A percentile compares a stretch with the other conserved stretches of the same genome.
These are phyloP conservation scores for Lasioglossum villosulum DNA, from an alignment of 2,888 invertebrate species.

Conservation along the genomic window DNA sequence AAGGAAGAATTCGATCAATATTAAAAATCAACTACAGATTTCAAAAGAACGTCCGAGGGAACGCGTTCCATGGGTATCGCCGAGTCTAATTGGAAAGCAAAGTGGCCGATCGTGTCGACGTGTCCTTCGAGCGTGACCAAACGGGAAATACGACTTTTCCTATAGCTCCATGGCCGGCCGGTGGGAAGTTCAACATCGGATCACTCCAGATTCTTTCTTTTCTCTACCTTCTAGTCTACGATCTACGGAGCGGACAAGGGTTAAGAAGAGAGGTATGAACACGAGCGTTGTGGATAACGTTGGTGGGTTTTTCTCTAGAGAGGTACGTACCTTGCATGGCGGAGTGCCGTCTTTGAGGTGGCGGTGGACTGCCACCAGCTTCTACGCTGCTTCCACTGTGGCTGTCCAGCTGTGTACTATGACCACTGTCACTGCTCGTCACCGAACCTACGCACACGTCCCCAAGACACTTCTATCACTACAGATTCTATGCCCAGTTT, in stretches of 20 bases:
- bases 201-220: conserved; percentile 55
- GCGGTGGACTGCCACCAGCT: conserved; percentile 85
- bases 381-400: conserved; percentile 87
- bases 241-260: conserved; percentile 65
- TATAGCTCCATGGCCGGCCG: neutral
- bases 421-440: conserved; percentile 96
- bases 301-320: conserved; percentile 29
- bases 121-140: conserved; percentile 9
- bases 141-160: conserved; percentile 12
- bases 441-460: conserved; percentile 89
- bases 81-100: neutral
- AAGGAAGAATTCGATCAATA: neutral
- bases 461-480: conserved; percentile 83
- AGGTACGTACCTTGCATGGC: conserved; percentile 85
- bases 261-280: conserved; percentile 51
- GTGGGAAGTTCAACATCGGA: conserved; percentile 32
- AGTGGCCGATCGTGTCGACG: neutral
- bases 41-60: neutral
- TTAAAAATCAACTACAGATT: neutral
- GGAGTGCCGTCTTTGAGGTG: conserved; percentile 86
- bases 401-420: conserved; percentile 90
- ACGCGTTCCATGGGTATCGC: neutral
- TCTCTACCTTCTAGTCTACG: conserved; percentile 65
- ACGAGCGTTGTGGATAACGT: conserved; percentile 59
- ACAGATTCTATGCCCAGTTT: conserved; percentile 74